Evolutionary conservation across 2,888 invertebrate genomes (phyloP).

Genomic region (Eristalinus sepulchralis): DNA sequence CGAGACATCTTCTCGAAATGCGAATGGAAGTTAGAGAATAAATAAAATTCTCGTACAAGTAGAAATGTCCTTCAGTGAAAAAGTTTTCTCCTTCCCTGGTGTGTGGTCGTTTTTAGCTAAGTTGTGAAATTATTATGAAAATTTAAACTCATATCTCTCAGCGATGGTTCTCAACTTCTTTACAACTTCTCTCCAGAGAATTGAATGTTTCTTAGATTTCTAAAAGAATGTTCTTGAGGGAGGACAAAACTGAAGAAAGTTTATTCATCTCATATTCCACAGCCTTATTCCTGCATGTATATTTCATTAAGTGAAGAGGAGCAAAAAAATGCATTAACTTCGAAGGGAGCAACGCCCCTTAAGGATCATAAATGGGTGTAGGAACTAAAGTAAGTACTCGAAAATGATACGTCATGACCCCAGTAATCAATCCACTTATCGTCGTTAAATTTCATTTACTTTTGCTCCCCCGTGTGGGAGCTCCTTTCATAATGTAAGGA

Average conservation of each 20-base stretch:
- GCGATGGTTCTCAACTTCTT: constrained; percentile 10
- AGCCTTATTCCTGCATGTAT: constrained; percentile 5
- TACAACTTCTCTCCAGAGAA: constrained; percentile 15
- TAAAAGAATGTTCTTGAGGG: constrained; percentile 33
- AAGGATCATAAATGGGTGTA: no score
- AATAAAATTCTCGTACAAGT: constrained; percentile 3
- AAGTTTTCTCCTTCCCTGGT: constrained; percentile 14
- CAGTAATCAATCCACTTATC: no score
- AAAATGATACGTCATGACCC: no score
- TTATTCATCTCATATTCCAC: constrained; percentile 24
- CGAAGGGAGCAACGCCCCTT: neutral
- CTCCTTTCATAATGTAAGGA: no score
- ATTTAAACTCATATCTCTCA: constrained; percentile 43
- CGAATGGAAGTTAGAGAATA: constrained; percentile 14
- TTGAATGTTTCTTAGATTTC: neutral
- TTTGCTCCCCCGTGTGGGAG: no score
- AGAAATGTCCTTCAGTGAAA: constrained; percentile 13
- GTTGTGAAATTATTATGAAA: constrained; percentile 51
- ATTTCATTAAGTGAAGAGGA: constrained; percentile 15
- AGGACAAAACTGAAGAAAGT: constrained; percentile 16
- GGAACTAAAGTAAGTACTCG: no score
- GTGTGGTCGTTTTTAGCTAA: constrained; percentile 12
- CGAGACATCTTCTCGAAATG: constrained; percentile 5
- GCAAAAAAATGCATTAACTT: neutral
- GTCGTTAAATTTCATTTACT: no score